Conservation (phyloP, 2,113 vertebrate genomes). For the Varanus komodoensis region DNA sequence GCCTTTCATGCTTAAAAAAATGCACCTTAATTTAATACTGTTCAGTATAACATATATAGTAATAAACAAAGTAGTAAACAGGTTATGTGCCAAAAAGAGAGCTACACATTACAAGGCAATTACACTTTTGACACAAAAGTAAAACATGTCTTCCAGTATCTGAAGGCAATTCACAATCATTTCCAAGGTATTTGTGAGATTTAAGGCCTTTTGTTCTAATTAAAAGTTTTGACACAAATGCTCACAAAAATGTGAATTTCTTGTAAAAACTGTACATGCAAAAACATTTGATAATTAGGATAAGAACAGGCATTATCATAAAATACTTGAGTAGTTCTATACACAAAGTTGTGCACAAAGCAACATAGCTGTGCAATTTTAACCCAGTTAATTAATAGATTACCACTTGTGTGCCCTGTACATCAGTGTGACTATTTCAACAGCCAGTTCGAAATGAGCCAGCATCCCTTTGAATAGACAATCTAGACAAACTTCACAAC, state of each 20-base stretch:
- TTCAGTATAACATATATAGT: slow-evolving; percentile 85
- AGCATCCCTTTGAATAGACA: slow-evolving; percentile 78
- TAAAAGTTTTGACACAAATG: slow-evolving; percentile 83
- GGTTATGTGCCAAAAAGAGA: slow-evolving; percentile 82
- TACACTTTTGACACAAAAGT: slow-evolving; percentile 86
- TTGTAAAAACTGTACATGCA: slow-evolving; percentile 97
- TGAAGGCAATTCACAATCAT: slow-evolving; percentile 93
- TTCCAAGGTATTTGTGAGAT: slow-evolving; percentile 91
- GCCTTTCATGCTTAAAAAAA: slow-evolving; percentile 89
- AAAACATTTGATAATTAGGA: slow-evolving; percentile 85
- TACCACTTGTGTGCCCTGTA: slow-evolving; percentile 73
- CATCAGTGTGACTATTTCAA: slow-evolving; percentile 70
- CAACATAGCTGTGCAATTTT: slow-evolving; percentile 77
- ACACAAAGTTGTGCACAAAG: slow-evolving; percentile 89
- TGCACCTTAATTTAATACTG: slow-evolving; percentile 80
- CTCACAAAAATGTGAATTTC: slow-evolving; percentile 87
- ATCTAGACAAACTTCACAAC: slow-evolving; percentile 69
- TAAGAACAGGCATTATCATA: slow-evolving; percentile 86
- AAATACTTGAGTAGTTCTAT: slow-evolving; percentile 84
- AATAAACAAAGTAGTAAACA: slow-evolving; percentile 81
- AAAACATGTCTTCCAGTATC: slow-evolving; percentile 78
- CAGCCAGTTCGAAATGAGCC: slow-evolving; percentile 72
- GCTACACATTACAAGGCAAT: slow-evolving; percentile 85
- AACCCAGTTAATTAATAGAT: slow-evolving; percentile 71
- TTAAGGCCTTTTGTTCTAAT: slow-evolving; percentile 98